A percentile compares a stretch with the other conserved stretches of the same genome.
Evolutionary conservation across 1,140 invertebrate genomes (phyloP).

Genomic region (Drosophila ambigua): DNA sequence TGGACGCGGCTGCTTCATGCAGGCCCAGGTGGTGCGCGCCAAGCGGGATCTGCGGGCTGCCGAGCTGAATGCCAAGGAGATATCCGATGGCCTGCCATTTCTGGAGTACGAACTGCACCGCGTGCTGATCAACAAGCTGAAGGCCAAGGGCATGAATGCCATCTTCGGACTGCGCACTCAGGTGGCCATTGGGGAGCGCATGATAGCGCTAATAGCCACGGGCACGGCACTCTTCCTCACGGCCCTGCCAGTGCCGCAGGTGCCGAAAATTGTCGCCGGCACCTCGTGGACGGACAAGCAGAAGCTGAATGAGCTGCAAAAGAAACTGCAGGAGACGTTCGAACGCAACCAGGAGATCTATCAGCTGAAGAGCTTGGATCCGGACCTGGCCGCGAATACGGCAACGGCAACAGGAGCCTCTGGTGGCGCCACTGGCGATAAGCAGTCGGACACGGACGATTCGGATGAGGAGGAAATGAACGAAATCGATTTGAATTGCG

Average conservation of each 20-base stretch:
- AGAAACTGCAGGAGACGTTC: slow-evolving; percentile 87
- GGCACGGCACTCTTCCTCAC: slow-evolving; percentile 92
- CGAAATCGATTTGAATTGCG: slow-evolving; percentile 90
- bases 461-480: slow-evolving; percentile 90
- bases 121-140: slow-evolving; percentile 94
- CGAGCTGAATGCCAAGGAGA: slow-evolving; percentile 96
- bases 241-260: slow-evolving; percentile 89
- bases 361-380: slow-evolving; percentile 85
- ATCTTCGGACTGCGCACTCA: slow-evolving; percentile 93
- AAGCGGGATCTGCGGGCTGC: slow-evolving; percentile 90
- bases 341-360: slow-evolving; percentile 89
- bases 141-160: slow-evolving; percentile 97
- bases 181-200: slow-evolving; percentile 93
- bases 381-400: slow-evolving; percentile 47
- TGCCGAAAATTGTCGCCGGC: slow-evolving; percentile 88
- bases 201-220: slow-evolving; percentile 94
- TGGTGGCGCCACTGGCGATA: slow-evolving; percentile 38
- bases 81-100: slow-evolving; percentile 96
- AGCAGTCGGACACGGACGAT: slow-evolving; percentile 87
- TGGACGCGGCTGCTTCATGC: slow-evolving; percentile 90
- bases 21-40: slow-evolving; percentile 91
- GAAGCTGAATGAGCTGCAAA: slow-evolving; percentile 87
- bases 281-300: slow-evolving; percentile 87
- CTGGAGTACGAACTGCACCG: slow-evolving; percentile 97
- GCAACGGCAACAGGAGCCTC: neutral